Conservation (phyloP, 2,888 invertebrate species). For the Nymphalis polychloros region DNA sequence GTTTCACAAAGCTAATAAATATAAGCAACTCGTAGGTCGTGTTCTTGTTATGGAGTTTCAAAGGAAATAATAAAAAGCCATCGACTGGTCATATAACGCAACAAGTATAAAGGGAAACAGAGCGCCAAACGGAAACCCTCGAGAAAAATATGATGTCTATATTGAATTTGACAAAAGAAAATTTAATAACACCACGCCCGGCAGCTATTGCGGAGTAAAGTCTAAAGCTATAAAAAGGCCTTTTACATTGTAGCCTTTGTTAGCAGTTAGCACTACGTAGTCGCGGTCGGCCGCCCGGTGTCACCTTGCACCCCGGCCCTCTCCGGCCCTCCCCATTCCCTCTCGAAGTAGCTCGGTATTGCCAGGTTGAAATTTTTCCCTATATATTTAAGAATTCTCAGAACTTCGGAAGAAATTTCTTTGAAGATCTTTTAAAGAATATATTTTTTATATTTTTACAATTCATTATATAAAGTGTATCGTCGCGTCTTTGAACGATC, state of each 20-base stretch:
- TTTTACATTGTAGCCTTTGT: constrained; percentile 26
- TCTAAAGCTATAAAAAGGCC: constrained; percentile 23
- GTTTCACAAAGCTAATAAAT: too few relatives aligned
- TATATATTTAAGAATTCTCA: constrained; percentile 24
- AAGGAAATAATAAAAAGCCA: background rate
- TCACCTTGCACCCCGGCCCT: constrained; percentile 13
- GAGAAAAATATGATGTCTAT: constrained; percentile 12
- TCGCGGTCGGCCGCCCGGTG: constrained; percentile 22
- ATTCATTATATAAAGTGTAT: constrained; percentile 5
- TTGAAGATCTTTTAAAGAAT: constrained; percentile 13
- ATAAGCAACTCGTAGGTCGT: background rate
- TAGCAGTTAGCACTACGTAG: constrained; percentile 19
- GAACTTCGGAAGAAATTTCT: constrained; percentile 18
- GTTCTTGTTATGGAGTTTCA: background rate
- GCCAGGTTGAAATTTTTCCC: constrained; percentile 23
- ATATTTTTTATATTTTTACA: constrained; percentile 7
- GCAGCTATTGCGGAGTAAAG: constrained; percentile 6
- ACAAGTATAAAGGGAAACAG: constrained; percentile 5
- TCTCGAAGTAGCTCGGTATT: constrained; percentile 12
- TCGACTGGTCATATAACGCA: background rate
- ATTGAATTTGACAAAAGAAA: constrained; percentile 17
- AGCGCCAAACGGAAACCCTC: constrained; percentile 7
- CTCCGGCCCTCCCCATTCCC: constrained; percentile 12
- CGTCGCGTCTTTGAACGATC: background rate
- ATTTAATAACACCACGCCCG: background rate